Percentiles rank a stretch among this genome's conserved stretches.
phyloP scores from a whole-genome alignment of 2,797 vertebrate species.

The Salarias fasciatus region DNA sequence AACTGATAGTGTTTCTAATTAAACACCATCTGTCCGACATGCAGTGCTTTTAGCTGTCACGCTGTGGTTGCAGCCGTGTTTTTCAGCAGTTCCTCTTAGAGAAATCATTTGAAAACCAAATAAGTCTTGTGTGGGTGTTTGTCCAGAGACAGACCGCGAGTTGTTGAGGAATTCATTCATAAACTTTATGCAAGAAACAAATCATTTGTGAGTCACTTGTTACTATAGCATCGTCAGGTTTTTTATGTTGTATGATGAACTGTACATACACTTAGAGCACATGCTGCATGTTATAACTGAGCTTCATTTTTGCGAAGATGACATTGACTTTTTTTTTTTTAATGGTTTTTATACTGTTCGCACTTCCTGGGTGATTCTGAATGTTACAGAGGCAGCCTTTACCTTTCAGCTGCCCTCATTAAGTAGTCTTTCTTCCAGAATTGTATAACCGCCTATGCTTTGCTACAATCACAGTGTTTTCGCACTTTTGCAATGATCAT shows the following conservation, averaged over 20 bases:
- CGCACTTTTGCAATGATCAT: slow-evolving; percentile 58
- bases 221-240: slow-evolving; percentile 22
- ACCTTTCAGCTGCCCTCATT: slow-evolving; percentile 48
- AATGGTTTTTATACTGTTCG: slow-evolving; percentile 48
- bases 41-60: slow-evolving; percentile 17
- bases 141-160: not conserved
- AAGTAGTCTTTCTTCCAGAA: slow-evolving; percentile 53
- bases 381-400: slow-evolving; percentile 64
- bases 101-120: slow-evolving; percentile 12
- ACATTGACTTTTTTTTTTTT: slow-evolving; percentile 54
- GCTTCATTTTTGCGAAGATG: slow-evolving; percentile 24
- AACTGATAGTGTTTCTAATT: slow-evolving; percentile 20
- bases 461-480: slow-evolving; percentile 75
- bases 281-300: slow-evolving; percentile 59
- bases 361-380: slow-evolving; percentile 74
- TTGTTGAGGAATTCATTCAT: slow-evolving; percentile 50
- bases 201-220: slow-evolving; percentile 28
- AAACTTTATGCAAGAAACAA: slow-evolving; percentile 56
- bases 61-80: slow-evolving; percentile 2
- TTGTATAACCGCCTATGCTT: slow-evolving; percentile 64
- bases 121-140: not conserved
- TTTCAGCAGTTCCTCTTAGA: slow-evolving; percentile 38
- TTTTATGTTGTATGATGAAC: slow-evolving; percentile 54
- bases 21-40: slow-evolving; percentile 9
- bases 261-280: slow-evolving; percentile 66